A percentile compares a stretch with the other conserved stretches of the same genome.
Evolutionary conservation across 2,797 vertebrate genomes (phyloP).

Genomic region (Yasuhikotakia modesta): DNA sequence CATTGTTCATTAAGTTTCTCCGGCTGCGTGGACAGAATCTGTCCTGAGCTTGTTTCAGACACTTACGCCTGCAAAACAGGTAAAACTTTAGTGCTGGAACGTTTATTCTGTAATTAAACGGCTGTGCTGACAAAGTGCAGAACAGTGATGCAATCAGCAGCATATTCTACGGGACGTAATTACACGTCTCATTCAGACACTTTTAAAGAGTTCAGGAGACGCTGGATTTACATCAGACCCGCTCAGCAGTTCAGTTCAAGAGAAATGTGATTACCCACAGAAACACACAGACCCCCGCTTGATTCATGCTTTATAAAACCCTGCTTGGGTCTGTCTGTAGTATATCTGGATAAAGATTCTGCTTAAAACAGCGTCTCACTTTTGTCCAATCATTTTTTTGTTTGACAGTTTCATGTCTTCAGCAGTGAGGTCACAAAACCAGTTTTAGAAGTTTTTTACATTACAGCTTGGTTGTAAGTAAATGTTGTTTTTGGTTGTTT

Average conservation of each 20-base stretch:
- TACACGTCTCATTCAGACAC: not conserved
- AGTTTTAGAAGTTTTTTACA: no score
- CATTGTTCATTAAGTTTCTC: no score
- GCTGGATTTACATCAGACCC: not conserved
- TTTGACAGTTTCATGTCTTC: no score
- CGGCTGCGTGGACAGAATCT: no score
- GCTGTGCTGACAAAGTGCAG: not conserved
- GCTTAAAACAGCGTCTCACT: no score
- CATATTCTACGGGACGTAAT: not conserved
- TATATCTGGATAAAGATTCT: no score
- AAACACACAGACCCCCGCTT: not conserved
- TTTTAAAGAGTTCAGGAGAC: not conserved
- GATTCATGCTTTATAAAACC: no score
- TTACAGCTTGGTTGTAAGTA: no score
- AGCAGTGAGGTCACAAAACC: no score
- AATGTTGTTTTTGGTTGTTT: no score
- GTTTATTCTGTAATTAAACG: not conserved
- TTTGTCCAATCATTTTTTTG: no score
- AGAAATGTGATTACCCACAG: not conserved
- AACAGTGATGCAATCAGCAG: not conserved
- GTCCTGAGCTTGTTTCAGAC: not conserved
- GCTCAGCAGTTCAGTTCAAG: not conserved
- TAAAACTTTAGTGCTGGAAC: not conserved
- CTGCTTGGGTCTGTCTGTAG: no score
- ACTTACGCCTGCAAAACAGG: not conserved